Conservation (phyloP, 2,797 vertebrate species). For the Acanthis flammea region DNA sequence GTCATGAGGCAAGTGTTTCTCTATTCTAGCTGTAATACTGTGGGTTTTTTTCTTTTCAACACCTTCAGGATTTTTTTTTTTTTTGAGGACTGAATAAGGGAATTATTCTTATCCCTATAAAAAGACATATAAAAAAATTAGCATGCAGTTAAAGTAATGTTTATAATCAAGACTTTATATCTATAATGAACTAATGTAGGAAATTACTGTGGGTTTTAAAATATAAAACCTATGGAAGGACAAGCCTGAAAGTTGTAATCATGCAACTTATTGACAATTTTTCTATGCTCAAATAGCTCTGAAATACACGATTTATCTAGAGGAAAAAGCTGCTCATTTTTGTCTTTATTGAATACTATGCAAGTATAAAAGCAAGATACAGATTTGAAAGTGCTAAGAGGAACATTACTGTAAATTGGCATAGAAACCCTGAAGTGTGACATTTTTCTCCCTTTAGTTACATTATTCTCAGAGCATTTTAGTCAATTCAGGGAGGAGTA, state of each 20-base stretch:
- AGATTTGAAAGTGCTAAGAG: neutral
- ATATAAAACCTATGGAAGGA: neutral
- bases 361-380: accelerated
- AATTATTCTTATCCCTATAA: neutral
- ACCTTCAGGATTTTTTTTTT: neutral
- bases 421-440: neutral
- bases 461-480: neutral
- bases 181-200: neutral
- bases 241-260: neutral
- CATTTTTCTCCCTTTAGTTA: neutral
- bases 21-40: neutral
- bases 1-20: neutral
- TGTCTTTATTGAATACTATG: neutral
- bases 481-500: neutral
- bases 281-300: neutral
- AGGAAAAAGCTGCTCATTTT: neutral
- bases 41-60: neutral
- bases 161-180: neutral
- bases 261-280: neutral
- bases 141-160: neutral
- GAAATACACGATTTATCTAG: neutral
- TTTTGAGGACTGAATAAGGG: neutral
- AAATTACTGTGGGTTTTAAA: neutral
- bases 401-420: neutral
- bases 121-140: neutral